Percentiles rank a stretch among this genome's conserved stretches.
These are phyloP conservation scores for Taenaris catops DNA, from an alignment of 2,888 invertebrate species.

Conservation along the genomic window DNA sequence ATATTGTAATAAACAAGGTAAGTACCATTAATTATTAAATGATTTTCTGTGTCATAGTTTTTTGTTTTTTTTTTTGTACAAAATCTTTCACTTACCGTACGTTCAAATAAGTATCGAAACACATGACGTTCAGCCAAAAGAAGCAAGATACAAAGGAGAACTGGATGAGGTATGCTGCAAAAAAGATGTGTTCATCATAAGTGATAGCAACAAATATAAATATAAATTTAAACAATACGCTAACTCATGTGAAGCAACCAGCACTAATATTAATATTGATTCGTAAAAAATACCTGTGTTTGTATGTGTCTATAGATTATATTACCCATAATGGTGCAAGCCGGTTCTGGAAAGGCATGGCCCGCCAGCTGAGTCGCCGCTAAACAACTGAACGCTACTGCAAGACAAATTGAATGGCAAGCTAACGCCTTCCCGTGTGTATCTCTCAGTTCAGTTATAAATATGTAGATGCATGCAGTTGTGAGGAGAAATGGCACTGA, in stretches of 20 bases:
- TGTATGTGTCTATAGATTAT: no score
- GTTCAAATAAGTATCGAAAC: constrained; percentile 82
- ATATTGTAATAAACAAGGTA: no score
- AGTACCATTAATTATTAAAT: no score
- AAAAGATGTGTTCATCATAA: constrained; percentile 25
- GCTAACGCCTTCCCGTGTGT: constrained; percentile 79
- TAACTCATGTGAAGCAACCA: no score
- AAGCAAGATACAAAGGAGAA: constrained; percentile 83
- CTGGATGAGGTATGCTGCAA: constrained; percentile 83
- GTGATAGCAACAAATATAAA: no score
- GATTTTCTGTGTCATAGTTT: no score
- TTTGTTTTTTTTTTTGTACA: no score
- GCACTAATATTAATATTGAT: no score
- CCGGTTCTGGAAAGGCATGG: constrained; percentile 57
- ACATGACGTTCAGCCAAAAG: constrained; percentile 85
- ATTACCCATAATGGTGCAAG: constrained; percentile 73
- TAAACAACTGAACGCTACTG: constrained; percentile 74
- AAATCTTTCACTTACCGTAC: constrained; percentile 65
- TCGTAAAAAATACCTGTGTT: no score
- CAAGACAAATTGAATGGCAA: constrained; percentile 75
- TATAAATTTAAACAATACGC: no score
- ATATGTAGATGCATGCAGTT: constrained; percentile 66
- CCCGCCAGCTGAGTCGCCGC: constrained; percentile 77
- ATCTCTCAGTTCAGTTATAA: constrained; percentile 75
- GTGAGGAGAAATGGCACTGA: constrained; percentile 74